Base-by-base conservation (phyloP, 2,888 invertebrate genomes). In the Andrena minutula region DNA sequence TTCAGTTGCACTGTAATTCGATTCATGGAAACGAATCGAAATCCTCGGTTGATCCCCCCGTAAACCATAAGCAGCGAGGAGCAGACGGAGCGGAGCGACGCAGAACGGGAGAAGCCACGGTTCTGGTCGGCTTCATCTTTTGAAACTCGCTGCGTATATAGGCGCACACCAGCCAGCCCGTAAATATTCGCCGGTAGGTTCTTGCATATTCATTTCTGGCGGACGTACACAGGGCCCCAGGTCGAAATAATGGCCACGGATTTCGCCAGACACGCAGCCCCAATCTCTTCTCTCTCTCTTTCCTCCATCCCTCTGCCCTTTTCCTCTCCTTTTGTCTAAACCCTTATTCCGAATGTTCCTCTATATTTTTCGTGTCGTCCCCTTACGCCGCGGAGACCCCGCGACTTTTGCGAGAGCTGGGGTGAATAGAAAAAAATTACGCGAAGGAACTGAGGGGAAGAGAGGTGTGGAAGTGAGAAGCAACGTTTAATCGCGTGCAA, bases 171-270 rank as follows among this genome's bases (percentile, higher is more conserved):
- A 66, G 53, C 53, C 66, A 35, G 74, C 74, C 53, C 83, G 88
- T 88, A 88, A 88, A 88, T 88, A 88, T 88, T 88, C 85, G 78
- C 85, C 77, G 56, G 68, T 75, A 75, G 80, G 80, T 86, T 88
- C 87, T 86, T 88, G 89, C 88, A 88, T 88, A 88, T 88, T 88
- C 88, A 88, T 88, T 88, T 83, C 83, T 83, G 65, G 85, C 77
- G 79, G 75, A 81, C 79, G 78, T 83, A 74, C 74, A 70, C 85
- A 82, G 77, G 51, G 75, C 64, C 64, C 56, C 65, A 68, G 82
- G 35, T 64, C 85, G 82, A 87, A 86, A 90, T 89, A 89, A 90
- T 89, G 86, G 85, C 75, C 82, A 79, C 83, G 86, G 87, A 89
- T 89, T 90, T 89, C 82, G 86, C 83, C 83, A 79, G 85, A 86